Conservation (phyloP, 2,113 vertebrate species). For the Noctilio leporinus region DNA sequence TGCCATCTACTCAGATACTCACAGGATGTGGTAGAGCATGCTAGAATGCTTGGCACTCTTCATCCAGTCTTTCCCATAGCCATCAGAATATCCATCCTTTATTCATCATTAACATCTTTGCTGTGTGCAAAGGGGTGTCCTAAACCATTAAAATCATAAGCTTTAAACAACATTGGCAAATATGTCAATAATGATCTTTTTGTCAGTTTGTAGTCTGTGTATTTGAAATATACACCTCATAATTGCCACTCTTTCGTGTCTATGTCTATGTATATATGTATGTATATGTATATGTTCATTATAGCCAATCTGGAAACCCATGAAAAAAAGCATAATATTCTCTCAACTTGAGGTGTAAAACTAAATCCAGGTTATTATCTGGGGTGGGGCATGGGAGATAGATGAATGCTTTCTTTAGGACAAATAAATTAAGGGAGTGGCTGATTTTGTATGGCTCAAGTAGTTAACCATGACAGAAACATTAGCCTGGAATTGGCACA, state of each 20-base stretch:
- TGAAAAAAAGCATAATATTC: background rate
- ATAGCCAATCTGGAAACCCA: background rate
- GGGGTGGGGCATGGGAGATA: fast-evolving
- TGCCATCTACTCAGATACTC: fast-evolving
- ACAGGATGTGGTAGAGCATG: fast-evolving
- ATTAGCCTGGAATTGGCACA: fast-evolving
- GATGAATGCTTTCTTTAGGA: fast-evolving
- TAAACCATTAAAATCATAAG: background rate
- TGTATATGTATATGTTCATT: fast-evolving
- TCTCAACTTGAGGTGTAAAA: background rate
- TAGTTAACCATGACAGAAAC: fast-evolving
- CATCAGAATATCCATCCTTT: fast-evolving
- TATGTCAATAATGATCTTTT: fast-evolving
- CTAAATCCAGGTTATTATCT: fast-evolving
- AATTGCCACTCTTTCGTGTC: too few species aligned
- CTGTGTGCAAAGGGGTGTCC: too few species aligned
- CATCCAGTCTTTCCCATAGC: fast-evolving
- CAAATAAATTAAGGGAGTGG: background rate
- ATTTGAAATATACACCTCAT: background rate
- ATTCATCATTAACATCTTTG: fast-evolving
- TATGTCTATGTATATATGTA: background rate
- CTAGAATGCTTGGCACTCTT: fast-evolving
- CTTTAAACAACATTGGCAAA: fast-evolving
- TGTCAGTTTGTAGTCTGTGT: fast-evolving
- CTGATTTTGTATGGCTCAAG: fast-evolving